Percentiles rank a stretch among this genome's conserved stretches.
Evolutionary conservation across 2,888 invertebrate genomes (phyloP).

Genomic region (Ectemnius continuus): DNA sequence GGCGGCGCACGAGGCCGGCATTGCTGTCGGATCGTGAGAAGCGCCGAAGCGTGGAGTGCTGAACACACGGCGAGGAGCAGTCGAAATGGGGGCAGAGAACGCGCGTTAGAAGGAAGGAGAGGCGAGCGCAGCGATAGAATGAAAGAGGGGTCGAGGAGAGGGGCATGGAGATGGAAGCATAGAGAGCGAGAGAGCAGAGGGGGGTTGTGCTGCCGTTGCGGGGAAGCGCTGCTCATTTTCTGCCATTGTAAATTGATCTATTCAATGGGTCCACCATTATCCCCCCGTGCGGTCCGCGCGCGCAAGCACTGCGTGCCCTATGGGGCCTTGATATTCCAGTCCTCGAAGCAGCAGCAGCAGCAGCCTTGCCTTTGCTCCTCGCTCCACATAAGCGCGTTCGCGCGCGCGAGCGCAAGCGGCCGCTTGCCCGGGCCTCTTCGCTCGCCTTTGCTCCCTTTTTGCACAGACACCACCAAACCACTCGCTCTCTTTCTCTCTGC

Average conservation of each 20-base stretch:
- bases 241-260: conserved; percentile 78
- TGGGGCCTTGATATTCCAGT: conserved; percentile 59
- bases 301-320: conserved; percentile 63
- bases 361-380: conserved; percentile 22
- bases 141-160: too few relatives aligned
- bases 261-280: conserved; percentile 77
- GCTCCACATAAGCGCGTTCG: conserved; percentile 31
- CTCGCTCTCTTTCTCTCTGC: conserved; percentile 18
- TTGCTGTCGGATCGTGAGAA: conserved; percentile 56
- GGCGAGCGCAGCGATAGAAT: too few relatives aligned
- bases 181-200: not conserved
- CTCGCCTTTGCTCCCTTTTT: conserved; percentile 26
- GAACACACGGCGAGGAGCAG: not conserved
- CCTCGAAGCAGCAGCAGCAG: too few relatives aligned
- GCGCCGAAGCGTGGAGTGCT: conserved; percentile 48
- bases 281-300: conserved; percentile 64
- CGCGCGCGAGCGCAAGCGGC: conserved; percentile 1
- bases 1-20: conserved; percentile 54
- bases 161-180: not conserved
- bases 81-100: conserved; percentile 25
- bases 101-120: too few relatives aligned
- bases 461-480: conserved; percentile 37
- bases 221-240: conserved; percentile 74
- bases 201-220: conserved; percentile 38
- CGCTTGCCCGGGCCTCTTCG: too few relatives aligned